phyloP scores from a whole-genome alignment of 2,888 invertebrate genomes.

The Sarcophaga variegata region DNA sequence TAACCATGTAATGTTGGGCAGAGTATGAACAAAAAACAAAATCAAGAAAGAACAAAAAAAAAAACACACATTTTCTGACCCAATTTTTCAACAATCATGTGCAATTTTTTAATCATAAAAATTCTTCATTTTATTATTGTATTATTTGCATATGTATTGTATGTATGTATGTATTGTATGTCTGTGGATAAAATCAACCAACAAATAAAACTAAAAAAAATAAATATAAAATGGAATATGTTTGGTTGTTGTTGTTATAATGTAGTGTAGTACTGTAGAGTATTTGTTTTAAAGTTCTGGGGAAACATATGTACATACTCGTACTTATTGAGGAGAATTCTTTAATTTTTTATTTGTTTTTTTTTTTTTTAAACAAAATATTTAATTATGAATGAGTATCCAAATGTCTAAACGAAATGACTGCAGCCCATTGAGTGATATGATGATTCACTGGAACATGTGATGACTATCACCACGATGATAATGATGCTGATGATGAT shows the following conservation, averaged over 20 bases:
- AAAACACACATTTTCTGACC: constrained; percentile 51
- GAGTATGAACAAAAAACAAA: neutral
- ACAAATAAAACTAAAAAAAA: too few relatives aligned
- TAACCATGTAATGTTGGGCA: constrained; percentile 4
- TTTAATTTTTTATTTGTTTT: neutral
- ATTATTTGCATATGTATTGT: constrained; percentile 19
- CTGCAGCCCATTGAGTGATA: neutral
- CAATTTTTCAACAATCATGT: constrained; percentile 51
- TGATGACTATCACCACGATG: neutral
- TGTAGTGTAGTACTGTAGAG: neutral
- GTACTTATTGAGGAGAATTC: too few relatives aligned
- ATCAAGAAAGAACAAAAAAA: neutral
- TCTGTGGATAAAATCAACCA: too few relatives aligned
- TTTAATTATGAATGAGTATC: neutral
- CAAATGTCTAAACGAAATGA: neutral
- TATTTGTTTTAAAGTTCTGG: neutral
- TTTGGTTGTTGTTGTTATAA: neutral
- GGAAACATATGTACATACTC: neutral
- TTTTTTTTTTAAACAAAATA: neutral
- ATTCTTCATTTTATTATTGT: constrained; percentile 45
- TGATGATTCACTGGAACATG: neutral
- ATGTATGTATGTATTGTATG: too few relatives aligned
- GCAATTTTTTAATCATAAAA: constrained; percentile 49
- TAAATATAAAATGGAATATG: neutral
- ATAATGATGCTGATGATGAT: neutral